phyloP scores from a whole-genome alignment of 2,888 invertebrate species.

The Lobophora halterata region DNA sequence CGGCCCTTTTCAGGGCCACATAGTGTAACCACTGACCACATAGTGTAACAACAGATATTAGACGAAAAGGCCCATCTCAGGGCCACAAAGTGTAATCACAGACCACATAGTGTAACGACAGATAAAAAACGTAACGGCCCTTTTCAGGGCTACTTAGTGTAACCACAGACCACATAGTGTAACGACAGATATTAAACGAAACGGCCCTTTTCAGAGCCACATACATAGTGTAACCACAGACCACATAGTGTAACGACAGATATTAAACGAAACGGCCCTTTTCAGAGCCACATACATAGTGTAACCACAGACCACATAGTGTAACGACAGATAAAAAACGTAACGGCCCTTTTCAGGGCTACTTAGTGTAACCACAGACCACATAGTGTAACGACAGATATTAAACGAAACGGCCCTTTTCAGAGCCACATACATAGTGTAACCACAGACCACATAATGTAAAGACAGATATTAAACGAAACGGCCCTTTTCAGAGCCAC shows the following conservation, averaged over 20 bases:
- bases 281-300: conserved; percentile 8
- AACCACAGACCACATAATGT: no score
- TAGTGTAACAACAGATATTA: conserved; percentile 15
- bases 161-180: no score
- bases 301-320: conserved; percentile 2
- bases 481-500: conserved; percentile 13
- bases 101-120: conserved; percentile 11
- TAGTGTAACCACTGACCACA: no score
- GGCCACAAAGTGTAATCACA: conserved; percentile 14
- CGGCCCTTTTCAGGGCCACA: no score
- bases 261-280: no score
- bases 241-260: conserved; percentile 5
- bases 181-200: no score
- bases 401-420: no score
- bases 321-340: no score
- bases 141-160: no score
- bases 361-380: conserved; percentile 6
- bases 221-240: neutral
- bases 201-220: conserved; percentile 25
- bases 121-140: no score
- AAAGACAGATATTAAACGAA: no score
- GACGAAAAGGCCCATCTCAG: conserved; percentile 23
- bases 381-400: conserved; percentile 14
- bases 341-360: conserved; percentile 4
- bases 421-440: conserved; percentile 15